Evolutionary conservation across 23 tunicate species (phyloP).

Genomic region (Diplosoma virens): DNA sequence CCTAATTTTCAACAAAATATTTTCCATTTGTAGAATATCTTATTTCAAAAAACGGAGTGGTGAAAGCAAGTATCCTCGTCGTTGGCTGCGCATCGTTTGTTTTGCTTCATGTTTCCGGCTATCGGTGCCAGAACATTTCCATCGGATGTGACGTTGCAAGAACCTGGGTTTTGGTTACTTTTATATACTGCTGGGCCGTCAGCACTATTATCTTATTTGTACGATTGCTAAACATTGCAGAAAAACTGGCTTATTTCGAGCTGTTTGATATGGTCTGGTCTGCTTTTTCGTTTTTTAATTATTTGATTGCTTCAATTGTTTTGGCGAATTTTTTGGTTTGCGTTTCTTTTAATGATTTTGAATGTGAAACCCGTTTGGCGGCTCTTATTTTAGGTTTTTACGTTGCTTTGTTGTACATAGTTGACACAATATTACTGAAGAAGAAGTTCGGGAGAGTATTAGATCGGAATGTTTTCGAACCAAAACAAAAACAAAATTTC

Average conservation of each 20-base stretch:
- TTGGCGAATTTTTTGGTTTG: constrained; percentile 49
- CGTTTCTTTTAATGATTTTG: not conserved
- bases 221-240: constrained; percentile 45
- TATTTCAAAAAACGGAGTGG: constrained; percentile 32
- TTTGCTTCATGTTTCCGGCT: constrained; percentile 57
- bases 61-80: constrained; percentile 52
- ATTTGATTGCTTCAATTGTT: constrained; percentile 64
- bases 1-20: too few relatives aligned
- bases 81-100: constrained; percentile 74
- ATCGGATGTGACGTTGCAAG: constrained; percentile 55
- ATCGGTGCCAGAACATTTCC: constrained; percentile 10
- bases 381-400: constrained; percentile 72
- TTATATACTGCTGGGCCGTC: constrained; percentile 62
- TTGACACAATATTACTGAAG: constrained; percentile 62
- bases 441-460: constrained; percentile 1
- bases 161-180: constrained; percentile 69
- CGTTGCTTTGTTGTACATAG: constrained; percentile 51
- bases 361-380: constrained; percentile 43
- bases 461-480: not conserved
- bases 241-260: constrained; percentile 37
- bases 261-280: constrained; percentile 74
- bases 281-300: constrained; percentile 55
- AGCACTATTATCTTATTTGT: constrained; percentile 57
- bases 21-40: constrained; percentile 12
- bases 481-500: too few relatives aligned